Percentiles rank a stretch among this genome's conserved stretches.
phyloP scores from a whole-genome alignment of 2,113 vertebrate genomes.

The Periophthalmodon schlosseri region DNA sequence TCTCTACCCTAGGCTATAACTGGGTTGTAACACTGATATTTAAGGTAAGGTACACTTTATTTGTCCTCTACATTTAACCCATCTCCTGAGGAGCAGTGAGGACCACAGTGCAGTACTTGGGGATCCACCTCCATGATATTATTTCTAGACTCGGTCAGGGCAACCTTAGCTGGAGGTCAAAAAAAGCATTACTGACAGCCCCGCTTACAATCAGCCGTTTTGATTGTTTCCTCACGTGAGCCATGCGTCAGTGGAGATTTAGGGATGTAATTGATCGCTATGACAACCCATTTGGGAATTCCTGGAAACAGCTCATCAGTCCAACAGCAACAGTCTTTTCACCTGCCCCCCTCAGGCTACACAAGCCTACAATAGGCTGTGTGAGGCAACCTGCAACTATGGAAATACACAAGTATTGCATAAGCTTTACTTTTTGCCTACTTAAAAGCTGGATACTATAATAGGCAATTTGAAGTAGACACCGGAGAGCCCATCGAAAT shows the following conservation, averaged over 20 bases:
- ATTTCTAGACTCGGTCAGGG: too few species aligned
- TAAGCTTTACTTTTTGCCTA: not conserved
- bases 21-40: too few species aligned
- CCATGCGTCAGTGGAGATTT: not conserved
- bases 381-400: not conserved
- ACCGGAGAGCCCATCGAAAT: not conserved
- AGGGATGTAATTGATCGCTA: not conserved
- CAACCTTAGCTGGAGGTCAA: too few species aligned
- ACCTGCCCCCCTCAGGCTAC: not conserved
- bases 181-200: too few species aligned
- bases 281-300: not conserved
- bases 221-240: too few species aligned
- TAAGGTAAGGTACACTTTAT: too few species aligned
- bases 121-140: too few species aligned
- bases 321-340: not conserved
- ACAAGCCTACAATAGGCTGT: not conserved
- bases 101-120: too few species aligned
- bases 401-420: not conserved
- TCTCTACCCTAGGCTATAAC: too few species aligned
- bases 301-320: not conserved
- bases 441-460: not conserved
- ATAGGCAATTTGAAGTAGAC: not conserved
- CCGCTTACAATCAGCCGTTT: too few species aligned
- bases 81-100: too few species aligned
- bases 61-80: too few species aligned